Evolutionary conservation across 1,140 invertebrate species (phyloP), one percentile per base, ranked within the genome.

Genomic region (Nebria ingens): DNA sequence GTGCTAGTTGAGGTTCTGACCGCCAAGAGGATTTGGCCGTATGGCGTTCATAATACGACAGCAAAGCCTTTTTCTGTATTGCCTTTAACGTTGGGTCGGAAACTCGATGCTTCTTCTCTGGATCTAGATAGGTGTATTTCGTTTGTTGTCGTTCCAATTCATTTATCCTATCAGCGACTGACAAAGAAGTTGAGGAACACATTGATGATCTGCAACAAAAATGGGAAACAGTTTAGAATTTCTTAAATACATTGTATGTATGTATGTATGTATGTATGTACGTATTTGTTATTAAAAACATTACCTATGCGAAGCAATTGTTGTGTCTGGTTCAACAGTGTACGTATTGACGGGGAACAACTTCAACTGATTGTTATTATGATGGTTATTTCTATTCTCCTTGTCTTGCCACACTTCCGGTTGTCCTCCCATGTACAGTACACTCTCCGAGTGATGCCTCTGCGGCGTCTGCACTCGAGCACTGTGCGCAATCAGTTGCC

Each of bases 1-100:
- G 69, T 2, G 73, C 70, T 2, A 82, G 64, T 40, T 82, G 79
- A 0, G 80, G 81, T 59, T 83, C 80, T 0, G 81, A 82, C 52
- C 78, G 68, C 80, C 80, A 82, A 1, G 73, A 66, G n/a, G 70
- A 75, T 53, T 76, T 66, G 25, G 61, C 65, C 20, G 56, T 21
- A 19, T 29, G 53, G 25, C 87, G 75, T 62, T 91, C 88, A 68
- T 91, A 91, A 59, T 89, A 93, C 1, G 87, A 89, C 20, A 91
- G 71, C 1, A 93, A 71, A 0, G 90, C 90, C 64, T 91, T 88
- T 68, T 93, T 91, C 63, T 92, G 89, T 22, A 91, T 86, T 0
- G 86, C 87, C 69, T 92, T 93, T 0, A 93, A 66, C 0, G 89
- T 86, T 2, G 85, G 80, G 66, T 89, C 87, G 1, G 84, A 80